A percentile compares a stretch with the other conserved stretches of the same genome.
phyloP scores from a whole-genome alignment of 2,888 invertebrate species.

The Orchestes rusci region DNA sequence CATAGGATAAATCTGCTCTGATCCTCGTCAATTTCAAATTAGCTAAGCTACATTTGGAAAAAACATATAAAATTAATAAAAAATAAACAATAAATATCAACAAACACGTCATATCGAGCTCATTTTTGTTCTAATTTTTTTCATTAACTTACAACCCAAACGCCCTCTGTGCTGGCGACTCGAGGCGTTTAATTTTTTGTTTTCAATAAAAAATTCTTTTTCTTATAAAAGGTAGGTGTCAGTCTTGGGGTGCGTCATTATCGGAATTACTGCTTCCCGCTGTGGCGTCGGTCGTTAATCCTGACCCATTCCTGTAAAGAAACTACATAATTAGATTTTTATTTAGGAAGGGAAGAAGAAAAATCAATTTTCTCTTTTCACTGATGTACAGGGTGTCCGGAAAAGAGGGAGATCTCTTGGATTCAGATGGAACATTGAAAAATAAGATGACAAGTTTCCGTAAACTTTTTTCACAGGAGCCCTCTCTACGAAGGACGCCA shows the following conservation, averaged over 20 bases:
- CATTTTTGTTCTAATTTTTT: constrained; percentile 31
- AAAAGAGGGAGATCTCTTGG: too few species aligned
- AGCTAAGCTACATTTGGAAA: constrained; percentile 28
- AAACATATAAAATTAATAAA: constrained; percentile 27
- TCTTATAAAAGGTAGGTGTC: constrained; percentile 41
- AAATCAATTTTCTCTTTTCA: too few species aligned
- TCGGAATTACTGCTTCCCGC: constrained; percentile 41
- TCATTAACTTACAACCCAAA: constrained; percentile 32
- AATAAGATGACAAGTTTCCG: too few species aligned
- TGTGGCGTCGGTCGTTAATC: constrained; percentile 26
- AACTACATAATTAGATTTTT: too few species aligned
- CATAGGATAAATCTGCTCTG: constrained; percentile 40
- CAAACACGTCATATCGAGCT: constrained; percentile 44
- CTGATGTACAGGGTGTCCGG: too few species aligned
- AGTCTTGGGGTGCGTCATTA: constrained; percentile 44
- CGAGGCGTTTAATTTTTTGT: too few species aligned
- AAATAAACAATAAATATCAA: constrained; percentile 41
- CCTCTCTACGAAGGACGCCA: too few species aligned
- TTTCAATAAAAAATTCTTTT: constrained; percentile 40
- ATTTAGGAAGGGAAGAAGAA: too few species aligned
- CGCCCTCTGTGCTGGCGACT: not conserved
- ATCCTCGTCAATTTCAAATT: constrained; percentile 36
- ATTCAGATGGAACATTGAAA: too few species aligned
- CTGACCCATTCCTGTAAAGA: constrained; percentile 27
- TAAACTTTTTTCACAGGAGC: too few species aligned